Conservation (phyloP, 2,113 vertebrate genomes). For the Gymnogyps californianus region DNA sequence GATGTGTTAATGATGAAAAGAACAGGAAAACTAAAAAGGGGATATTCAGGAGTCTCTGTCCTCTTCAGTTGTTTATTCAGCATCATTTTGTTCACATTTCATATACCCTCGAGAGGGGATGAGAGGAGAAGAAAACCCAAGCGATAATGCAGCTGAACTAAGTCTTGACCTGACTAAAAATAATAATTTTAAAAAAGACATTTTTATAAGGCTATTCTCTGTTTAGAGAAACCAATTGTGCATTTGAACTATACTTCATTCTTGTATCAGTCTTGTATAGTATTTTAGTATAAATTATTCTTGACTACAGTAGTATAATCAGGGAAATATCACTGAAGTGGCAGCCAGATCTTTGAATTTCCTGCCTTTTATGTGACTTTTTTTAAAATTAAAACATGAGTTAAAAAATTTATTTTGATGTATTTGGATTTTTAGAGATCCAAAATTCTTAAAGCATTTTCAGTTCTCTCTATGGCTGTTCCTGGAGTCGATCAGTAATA, state of each 20-base stretch:
- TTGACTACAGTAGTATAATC: not conserved
- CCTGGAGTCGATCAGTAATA: not conserved
- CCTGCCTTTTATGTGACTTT: not conserved
- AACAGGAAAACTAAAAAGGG: not conserved
- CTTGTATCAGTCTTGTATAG: not conserved
- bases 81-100: not conserved
- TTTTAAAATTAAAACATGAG: not conserved
- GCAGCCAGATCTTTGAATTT: not conserved
- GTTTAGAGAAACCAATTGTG: not conserved
- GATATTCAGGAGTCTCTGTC: not conserved
- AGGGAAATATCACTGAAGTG: not conserved
- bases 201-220: not conserved
- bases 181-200: not conserved
- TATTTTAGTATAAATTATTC: not conserved
- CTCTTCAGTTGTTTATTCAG: not conserved
- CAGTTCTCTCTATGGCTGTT: not conserved
- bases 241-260: not conserved
- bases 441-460: not conserved
- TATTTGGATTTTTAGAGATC: not conserved
- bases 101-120: not conserved
- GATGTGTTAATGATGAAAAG: not conserved
- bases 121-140: not conserved
- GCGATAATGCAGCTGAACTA: not conserved
- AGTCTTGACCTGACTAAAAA: not conserved
- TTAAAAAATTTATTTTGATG: not conserved